Evolutionary conservation across 2,888 invertebrate species (phyloP).

Genomic region (Pristionchus japonicus): DNA sequence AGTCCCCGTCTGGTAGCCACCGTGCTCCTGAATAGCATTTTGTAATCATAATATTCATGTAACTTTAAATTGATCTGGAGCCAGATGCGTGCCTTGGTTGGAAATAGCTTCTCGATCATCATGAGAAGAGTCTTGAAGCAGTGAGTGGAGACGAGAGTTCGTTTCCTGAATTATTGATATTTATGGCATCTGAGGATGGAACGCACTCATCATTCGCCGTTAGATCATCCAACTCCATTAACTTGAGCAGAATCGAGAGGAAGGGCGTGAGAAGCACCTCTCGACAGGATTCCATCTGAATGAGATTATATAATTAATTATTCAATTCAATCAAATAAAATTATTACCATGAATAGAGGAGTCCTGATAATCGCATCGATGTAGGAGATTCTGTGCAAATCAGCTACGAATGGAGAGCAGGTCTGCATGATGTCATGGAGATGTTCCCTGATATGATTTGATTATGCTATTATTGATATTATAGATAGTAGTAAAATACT

Average conservation of each 20-base stretch:
- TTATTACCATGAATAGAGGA: constrained; percentile 43
- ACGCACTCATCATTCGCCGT: constrained; percentile 41
- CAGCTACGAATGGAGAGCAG: neutral
- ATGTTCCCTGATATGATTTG: constrained; percentile 45
- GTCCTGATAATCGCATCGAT: constrained; percentile 21
- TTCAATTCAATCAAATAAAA: too few relatives aligned
- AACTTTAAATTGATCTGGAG: too few relatives aligned
- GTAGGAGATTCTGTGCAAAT: constrained; percentile 31
- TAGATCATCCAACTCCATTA: constrained; percentile 43
- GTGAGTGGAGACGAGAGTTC: neutral
- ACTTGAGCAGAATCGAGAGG: constrained; percentile 20
- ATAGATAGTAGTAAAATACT: neutral
- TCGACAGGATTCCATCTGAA: constrained; percentile 41
- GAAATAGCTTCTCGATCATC: constrained; percentile 46
- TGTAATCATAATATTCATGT: neutral
- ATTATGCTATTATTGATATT: too few relatives aligned
- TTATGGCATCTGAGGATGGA: neutral
- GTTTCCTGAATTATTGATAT: neutral
- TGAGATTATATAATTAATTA: neutral
- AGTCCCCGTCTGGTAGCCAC: neutral
- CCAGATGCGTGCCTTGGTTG: neutral
- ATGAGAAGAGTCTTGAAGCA: constrained; percentile 41
- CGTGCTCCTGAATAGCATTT: neutral
- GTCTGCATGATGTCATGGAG: constrained; percentile 3
- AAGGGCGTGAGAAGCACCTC: constrained; percentile 14